These are phyloP conservation scores for Ophion ellenae DNA, from an alignment of 2,888 invertebrate species.

Conservation along the genomic window DNA sequence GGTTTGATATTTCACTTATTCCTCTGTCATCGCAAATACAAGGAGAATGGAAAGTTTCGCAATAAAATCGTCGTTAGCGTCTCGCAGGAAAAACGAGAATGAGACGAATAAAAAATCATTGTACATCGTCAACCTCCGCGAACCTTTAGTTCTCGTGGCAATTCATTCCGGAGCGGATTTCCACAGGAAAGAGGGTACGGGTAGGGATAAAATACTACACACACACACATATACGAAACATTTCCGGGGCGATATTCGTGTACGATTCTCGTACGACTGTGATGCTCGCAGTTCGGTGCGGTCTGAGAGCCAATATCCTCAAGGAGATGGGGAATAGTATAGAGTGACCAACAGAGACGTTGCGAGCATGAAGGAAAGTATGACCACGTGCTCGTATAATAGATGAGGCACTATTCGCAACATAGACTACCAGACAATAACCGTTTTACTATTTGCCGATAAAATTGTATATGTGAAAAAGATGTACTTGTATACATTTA, in stretches of 20 bases:
- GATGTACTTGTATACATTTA: slow-evolving; percentile 19
- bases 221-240: slow-evolving; percentile 14
- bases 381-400: slow-evolving; percentile 46
- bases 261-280: slow-evolving; percentile 14
- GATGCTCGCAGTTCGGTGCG: slow-evolving; percentile 45
- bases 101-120: not conserved
- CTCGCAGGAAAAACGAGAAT: too few relatives aligned
- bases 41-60: too few relatives aligned
- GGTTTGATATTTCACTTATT: too few relatives aligned
- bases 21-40: too few relatives aligned
- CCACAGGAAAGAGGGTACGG: not conserved
- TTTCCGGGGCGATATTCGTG: slow-evolving; percentile 45
- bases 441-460: slow-evolving; percentile 57
- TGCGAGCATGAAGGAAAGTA: slow-evolving; percentile 53
- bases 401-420: slow-evolving; percentile 51
- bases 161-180: slow-evolving; percentile 28
- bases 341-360: slow-evolving; percentile 47
- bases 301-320: slow-evolving; percentile 44
- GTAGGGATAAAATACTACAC: slow-evolving; percentile 21
- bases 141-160: slow-evolving; percentile 20
- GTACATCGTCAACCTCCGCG: slow-evolving; percentile 8
- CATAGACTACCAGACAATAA: slow-evolving; percentile 47
- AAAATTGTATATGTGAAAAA: slow-evolving; percentile 31
- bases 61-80: too few relatives aligned
- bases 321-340: slow-evolving; percentile 25